phyloP scores from a whole-genome alignment of 2,888 invertebrate species.

The Scotopteryx bipunctaria region DNA sequence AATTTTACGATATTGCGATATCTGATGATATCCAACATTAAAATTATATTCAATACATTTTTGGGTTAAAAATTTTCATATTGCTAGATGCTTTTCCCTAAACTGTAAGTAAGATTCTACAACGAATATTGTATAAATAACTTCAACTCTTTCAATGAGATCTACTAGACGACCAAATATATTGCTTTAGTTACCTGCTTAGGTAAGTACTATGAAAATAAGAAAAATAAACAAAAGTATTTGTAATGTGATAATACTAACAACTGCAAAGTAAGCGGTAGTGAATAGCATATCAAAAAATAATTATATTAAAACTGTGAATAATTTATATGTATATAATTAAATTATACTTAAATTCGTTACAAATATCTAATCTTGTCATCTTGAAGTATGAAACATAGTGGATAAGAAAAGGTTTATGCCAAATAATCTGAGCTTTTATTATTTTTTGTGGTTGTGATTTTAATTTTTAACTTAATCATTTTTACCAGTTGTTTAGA shows the following conservation, averaged over 20 bases:
- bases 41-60: too few relatives aligned
- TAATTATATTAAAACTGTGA: slow-evolving; percentile 38
- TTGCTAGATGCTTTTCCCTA: background rate
- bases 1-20: too few relatives aligned
- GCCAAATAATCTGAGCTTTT: slow-evolving; percentile 44
- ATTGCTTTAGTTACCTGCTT: slow-evolving; percentile 26
- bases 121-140: slow-evolving; percentile 13
- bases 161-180: slow-evolving; percentile 65
- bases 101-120: slow-evolving; percentile 9
- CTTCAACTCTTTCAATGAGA: slow-evolving; percentile 38
- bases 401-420: slow-evolving; percentile 13
- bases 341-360: slow-evolving; percentile 23
- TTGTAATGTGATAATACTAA: slow-evolving; percentile 54
- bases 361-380: slow-evolving; percentile 17
- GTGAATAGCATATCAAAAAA: slow-evolving; percentile 60
- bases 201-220: too few relatives aligned
- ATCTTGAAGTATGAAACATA: slow-evolving; percentile 27
- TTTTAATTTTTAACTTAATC: slow-evolving; percentile 7
- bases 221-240: slow-evolving; percentile 33
- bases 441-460: slow-evolving; percentile 65
- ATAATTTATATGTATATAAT: slow-evolving; percentile 23
- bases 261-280: slow-evolving; percentile 48
- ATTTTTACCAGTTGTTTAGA: background rate
- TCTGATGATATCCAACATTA: too few relatives aligned
- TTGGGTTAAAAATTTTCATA: background rate